A percentile compares a stretch with the other conserved stretches of the same genome.
phyloP scores from a whole-genome alignment of 2,888 invertebrate species.

The Junonia oenone region DNA sequence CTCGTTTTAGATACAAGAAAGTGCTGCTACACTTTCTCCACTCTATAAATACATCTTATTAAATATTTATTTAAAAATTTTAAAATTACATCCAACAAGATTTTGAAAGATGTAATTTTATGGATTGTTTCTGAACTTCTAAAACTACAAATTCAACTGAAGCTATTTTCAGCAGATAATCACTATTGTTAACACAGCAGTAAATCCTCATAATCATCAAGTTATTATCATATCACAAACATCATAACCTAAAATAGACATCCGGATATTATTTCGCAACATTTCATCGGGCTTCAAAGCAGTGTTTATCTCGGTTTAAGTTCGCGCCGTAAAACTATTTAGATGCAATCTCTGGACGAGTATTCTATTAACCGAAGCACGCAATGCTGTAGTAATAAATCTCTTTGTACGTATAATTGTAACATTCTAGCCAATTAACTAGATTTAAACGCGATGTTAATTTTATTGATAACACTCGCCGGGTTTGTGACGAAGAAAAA shows the following conservation, averaged over 20 bases:
- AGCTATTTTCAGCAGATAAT: no score
- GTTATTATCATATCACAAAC: neutral
- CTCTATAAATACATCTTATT: no score
- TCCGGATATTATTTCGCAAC: neutral
- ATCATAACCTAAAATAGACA: neutral
- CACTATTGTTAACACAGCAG: no score
- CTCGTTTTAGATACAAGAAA: no score
- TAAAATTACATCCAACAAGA: no score
- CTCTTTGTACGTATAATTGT: neutral
- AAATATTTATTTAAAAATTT: no score
- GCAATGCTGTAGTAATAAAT: conserved; percentile 3
- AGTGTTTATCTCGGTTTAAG: conserved; percentile 8
- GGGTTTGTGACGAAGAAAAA: neutral
- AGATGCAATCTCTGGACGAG: conserved; percentile 26
- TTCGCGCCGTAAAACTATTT: conserved; percentile 27
- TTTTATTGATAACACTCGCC: neutral
- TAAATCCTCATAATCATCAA: neutral
- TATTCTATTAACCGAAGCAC: conserved; percentile 15
- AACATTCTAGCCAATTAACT: neutral
- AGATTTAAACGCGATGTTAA: neutral
- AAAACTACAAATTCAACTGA: no score
- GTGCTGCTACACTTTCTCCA: no score
- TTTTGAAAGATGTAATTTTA: no score
- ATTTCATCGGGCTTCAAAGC: neutral
- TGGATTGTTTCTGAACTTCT: no score